Evolutionary conservation across 2,797 vertebrate genomes (phyloP).

Genomic region (Cetoscarus ocellatus): DNA sequence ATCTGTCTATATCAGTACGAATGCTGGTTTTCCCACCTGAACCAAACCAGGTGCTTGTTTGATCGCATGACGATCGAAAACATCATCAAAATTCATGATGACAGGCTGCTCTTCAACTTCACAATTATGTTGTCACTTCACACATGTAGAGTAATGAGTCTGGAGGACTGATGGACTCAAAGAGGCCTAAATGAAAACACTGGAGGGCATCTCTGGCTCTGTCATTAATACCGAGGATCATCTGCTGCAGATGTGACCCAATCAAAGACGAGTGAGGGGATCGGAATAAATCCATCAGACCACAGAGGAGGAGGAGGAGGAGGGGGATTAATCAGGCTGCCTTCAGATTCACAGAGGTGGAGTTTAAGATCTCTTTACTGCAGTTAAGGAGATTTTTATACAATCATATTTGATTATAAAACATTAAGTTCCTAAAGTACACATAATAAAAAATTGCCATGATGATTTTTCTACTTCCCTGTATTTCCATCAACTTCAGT

Average conservation of each 20-base stretch:
- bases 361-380: conserved; percentile 21
- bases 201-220: conserved; percentile 62
- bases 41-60: conserved; percentile 14
- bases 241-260: conserved; percentile 72
- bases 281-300: conserved; percentile 66
- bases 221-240: conserved; percentile 63
- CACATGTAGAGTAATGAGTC: conserved; percentile 55
- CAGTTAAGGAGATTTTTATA: not conserved
- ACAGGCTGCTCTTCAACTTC: conserved; percentile 45
- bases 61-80: conserved; percentile 20
- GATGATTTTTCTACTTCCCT: no score
- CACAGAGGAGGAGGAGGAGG: no score
- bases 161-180: conserved; percentile 41
- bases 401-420: no score
- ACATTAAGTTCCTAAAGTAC: no score
- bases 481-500: no score
- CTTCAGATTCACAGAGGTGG: conserved; percentile 44
- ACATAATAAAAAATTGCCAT: no score
- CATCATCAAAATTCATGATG: conserved; percentile 34
- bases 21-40: conserved; percentile 17
- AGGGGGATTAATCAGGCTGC: conserved; percentile 56
- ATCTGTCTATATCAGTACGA: no score
- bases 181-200: conserved; percentile 59
- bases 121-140: conserved; percentile 61
- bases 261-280: conserved; percentile 64